A percentile compares a stretch with the other conserved stretches of the same genome.
phyloP scores from a whole-genome alignment of 2,888 invertebrate species.

The Hirtodrosophila trivittata region DNA sequence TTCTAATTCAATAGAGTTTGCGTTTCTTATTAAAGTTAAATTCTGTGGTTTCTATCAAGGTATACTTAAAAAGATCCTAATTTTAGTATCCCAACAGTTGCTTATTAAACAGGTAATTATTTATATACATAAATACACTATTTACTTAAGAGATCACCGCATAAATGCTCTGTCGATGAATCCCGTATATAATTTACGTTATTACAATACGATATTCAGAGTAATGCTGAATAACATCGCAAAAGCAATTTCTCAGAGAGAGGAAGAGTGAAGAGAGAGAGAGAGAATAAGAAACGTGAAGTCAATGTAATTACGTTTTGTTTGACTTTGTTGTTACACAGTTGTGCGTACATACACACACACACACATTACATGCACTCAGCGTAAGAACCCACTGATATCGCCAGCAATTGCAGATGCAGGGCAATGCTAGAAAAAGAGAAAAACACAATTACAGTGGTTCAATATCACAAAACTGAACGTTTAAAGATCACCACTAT shows the following conservation, averaged over 20 bases:
- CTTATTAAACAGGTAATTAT: too few species aligned
- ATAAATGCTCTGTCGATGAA: too few species aligned
- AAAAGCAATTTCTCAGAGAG: conserved; percentile 41
- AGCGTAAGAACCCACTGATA: conserved; percentile 37
- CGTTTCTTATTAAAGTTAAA: too few species aligned
- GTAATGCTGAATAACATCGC: conserved; percentile 20
- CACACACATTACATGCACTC: conserved; percentile 16
- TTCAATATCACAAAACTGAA: background rate
- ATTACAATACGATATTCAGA: conserved; percentile 34
- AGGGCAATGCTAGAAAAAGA: conserved; percentile 35
- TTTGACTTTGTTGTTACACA: conserved; percentile 52
- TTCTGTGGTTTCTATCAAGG: too few species aligned
- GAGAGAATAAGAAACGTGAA: conserved; percentile 31
- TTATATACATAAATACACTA: too few species aligned
- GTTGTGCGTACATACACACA: conserved; percentile 16
- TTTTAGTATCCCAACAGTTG: too few species aligned
- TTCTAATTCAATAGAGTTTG: too few species aligned
- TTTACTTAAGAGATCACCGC: too few species aligned
- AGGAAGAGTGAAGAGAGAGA: conserved; percentile 9
- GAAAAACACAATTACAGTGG: conserved; percentile 33
- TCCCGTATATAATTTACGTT: conserved; percentile 20
- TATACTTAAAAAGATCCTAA: too few species aligned
- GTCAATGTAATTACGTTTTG: conserved; percentile 51
- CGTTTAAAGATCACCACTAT: too few species aligned
- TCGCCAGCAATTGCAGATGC: conserved; percentile 54